A percentile compares a stretch with the other conserved stretches of the same genome.
Conservation (phyloP, 2,113 vertebrate species). For the Alligator sinensis region DNA sequence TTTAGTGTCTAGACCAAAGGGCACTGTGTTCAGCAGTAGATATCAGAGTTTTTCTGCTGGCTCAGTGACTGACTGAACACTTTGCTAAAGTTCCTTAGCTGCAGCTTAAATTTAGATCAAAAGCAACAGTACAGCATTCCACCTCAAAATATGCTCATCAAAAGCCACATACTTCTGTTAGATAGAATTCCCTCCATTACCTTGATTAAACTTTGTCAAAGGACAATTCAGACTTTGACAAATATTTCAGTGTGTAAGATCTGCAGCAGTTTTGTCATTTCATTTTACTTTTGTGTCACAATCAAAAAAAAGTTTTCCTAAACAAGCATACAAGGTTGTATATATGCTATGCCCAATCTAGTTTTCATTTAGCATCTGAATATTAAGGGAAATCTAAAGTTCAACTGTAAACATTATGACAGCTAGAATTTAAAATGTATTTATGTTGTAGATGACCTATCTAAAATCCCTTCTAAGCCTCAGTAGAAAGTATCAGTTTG, state of each 20-base stretch:
- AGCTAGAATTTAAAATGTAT: constrained; percentile 74
- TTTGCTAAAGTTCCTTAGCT: not conserved
- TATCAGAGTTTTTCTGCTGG: not conserved
- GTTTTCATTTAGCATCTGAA: constrained; percentile 61
- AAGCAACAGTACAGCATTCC: not conserved
- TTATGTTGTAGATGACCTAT: constrained; percentile 68
- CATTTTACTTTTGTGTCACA: not conserved
- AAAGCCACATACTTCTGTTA: constrained; percentile 16
- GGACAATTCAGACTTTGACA: constrained; percentile 8
- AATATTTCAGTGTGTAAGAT: constrained; percentile 6
- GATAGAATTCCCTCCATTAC: constrained; percentile 15
- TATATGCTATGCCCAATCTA: constrained; percentile 24
- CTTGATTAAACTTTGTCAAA: constrained; percentile 32
- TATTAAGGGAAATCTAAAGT: constrained; percentile 70
- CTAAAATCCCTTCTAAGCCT: constrained; percentile 61
- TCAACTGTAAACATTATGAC: constrained; percentile 70
- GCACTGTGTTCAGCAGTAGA: not conserved
- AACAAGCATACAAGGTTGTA: constrained; percentile 40
- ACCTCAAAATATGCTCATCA: not conserved
- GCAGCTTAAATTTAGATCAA: not conserved
- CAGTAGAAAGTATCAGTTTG: constrained; percentile 65
- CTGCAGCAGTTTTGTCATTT: not conserved
- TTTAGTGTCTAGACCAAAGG: not conserved
- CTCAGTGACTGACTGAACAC: not conserved
- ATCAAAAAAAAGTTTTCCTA: not conserved